Evolutionary conservation across 2,797 vertebrate species (phyloP).

Genomic region (Pristis pectinata): DNA sequence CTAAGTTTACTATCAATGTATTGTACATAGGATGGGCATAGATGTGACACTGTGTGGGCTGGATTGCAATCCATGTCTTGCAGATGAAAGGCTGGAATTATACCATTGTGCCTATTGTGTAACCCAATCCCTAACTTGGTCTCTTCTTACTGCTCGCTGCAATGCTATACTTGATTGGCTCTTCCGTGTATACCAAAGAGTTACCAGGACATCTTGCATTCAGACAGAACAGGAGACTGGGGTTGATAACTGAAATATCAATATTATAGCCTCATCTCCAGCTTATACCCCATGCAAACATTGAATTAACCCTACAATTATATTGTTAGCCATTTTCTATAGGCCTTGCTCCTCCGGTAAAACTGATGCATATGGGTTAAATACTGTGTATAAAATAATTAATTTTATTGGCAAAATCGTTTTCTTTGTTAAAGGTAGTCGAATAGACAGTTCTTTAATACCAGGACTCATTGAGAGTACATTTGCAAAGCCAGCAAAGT

Average conservation of each 20-base stretch:
- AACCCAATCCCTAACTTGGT: neutral
- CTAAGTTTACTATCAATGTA: neutral
- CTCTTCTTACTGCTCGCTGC: neutral
- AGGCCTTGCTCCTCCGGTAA: neutral
- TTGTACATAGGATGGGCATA: too few relatives aligned
- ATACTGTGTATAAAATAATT: slow-evolving; percentile 36
- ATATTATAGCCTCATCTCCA: neutral
- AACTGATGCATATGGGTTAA: neutral
- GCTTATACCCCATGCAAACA: neutral
- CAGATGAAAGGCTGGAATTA: neutral
- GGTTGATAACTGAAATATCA: neutral
- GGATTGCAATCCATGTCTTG: neutral
- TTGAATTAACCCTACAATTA: neutral
- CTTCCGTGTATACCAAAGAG: neutral
- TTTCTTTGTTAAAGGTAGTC: slow-evolving; percentile 28
- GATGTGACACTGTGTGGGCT: neutral
- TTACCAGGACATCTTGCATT: too few relatives aligned
- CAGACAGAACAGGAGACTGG: neutral
- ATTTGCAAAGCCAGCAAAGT: slow-evolving; percentile 1
- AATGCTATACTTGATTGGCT: neutral
- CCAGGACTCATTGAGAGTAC: slow-evolving; percentile 17
- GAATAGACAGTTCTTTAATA: slow-evolving; percentile 14
- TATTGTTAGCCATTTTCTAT: neutral
- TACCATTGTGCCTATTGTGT: neutral
- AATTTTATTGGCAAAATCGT: slow-evolving; percentile 34